A percentile compares a stretch with the other conserved stretches of the same genome.
Conservation (phyloP, 2,888 invertebrate species). For the Eilema caniola region DNA sequence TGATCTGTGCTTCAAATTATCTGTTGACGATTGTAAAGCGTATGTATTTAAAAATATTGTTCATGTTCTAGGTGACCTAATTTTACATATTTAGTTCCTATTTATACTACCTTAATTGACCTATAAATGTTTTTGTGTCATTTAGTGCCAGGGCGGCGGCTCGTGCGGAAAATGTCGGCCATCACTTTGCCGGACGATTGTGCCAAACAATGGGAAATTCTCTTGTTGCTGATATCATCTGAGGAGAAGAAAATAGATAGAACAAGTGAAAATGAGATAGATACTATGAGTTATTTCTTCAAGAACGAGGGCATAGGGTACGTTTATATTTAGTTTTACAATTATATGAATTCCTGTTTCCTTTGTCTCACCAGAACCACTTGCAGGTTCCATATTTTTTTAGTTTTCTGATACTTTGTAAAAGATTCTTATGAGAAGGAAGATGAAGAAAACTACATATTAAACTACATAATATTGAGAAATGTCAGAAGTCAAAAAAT, state of each 20-base stretch:
- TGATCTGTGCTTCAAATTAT: slow-evolving; percentile 4
- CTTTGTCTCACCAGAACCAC: no score
- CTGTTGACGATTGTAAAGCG: neutral
- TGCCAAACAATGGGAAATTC: slow-evolving; percentile 75
- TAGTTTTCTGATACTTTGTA: no score
- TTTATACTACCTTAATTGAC: neutral
- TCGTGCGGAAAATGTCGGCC: slow-evolving; percentile 57
- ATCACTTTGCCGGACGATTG: slow-evolving; percentile 72
- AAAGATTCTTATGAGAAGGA: no score
- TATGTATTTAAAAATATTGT: neutral
- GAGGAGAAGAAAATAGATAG: slow-evolving; percentile 81
- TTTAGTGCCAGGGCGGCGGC: neutral
- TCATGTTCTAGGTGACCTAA: neutral
- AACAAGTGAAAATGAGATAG: slow-evolving; percentile 72
- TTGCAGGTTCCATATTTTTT: no score
- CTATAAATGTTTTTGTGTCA: neutral
- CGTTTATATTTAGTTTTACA: neutral
- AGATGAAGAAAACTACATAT: no score
- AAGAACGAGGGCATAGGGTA: slow-evolving; percentile 76
- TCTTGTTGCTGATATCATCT: slow-evolving; percentile 51
- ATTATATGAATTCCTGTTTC: no score
- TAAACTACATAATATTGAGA: no score
- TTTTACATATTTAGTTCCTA: neutral
- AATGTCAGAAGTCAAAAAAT: no score
- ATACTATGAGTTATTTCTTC: slow-evolving; percentile 76